phyloP scores from a whole-genome alignment of 1,140 invertebrate genomes.

The Paracyclopina nana region DNA sequence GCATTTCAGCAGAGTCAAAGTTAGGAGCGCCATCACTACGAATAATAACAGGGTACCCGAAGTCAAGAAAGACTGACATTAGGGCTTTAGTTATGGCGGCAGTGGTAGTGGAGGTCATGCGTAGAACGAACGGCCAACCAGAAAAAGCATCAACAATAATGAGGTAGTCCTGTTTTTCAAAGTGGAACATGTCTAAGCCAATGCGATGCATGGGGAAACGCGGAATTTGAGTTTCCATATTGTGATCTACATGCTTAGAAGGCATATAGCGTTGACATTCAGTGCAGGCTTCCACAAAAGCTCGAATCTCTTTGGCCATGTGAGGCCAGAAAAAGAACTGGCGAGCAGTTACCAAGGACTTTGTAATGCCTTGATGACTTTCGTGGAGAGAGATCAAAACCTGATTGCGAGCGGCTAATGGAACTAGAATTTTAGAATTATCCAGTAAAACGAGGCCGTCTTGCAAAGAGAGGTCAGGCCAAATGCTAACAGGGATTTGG shows the following conservation, averaged over 20 bases:
- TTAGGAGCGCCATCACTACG: neutral
- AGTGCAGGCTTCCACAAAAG: neutral
- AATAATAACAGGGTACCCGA: neutral
- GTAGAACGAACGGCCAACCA: neutral
- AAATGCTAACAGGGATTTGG: too few relatives aligned
- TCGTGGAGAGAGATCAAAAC: neutral
- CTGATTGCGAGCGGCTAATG: neutral
- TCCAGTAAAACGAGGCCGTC: neutral
- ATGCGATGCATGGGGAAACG: neutral
- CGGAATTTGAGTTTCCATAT: neutral
- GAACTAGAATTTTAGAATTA: neutral
- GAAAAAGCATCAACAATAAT: neutral
- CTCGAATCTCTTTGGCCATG: neutral
- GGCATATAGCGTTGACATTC: neutral
- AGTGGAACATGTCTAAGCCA: neutral
- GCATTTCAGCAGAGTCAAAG: slow-evolving; percentile 5
- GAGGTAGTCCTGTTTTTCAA: neutral
- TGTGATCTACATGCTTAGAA: neutral
- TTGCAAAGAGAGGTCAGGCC: neutral
- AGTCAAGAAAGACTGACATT: neutral
- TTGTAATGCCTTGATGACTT: neutral
- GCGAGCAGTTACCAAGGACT: neutral
- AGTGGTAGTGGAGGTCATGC: neutral
- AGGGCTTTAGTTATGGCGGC: too few relatives aligned
- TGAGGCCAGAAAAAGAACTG: slow-evolving; percentile 4